phyloP scores from a whole-genome alignment of 1,140 invertebrate genomes.

The Apocrypta bakeri region DNA sequence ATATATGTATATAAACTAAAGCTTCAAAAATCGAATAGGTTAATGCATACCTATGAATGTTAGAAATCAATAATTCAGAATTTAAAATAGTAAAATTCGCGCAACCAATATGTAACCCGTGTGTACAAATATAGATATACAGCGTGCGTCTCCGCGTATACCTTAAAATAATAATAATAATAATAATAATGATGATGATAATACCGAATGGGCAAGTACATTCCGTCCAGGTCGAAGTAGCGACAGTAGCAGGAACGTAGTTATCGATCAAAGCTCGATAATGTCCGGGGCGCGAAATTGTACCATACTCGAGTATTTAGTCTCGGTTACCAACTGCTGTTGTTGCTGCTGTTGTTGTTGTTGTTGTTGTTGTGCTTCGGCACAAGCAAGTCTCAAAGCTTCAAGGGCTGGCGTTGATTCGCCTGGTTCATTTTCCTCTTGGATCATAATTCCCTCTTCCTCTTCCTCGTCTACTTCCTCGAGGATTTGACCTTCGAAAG shows the following conservation, averaged over 20 bases:
- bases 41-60: not conserved
- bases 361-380: not conserved
- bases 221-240: not conserved
- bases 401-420: slow-evolving; percentile 3
- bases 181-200: too few relatives aligned
- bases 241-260: too few relatives aligned
- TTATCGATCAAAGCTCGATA: slow-evolving; percentile 62
- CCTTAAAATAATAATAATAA: not conserved
- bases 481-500: slow-evolving; percentile 58
- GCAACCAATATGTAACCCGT: not conserved
- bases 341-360: slow-evolving; percentile 6
- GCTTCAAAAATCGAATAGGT: not conserved
- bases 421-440: slow-evolving; percentile 53
- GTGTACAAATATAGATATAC: too few relatives aligned
- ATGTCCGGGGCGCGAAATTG: slow-evolving; percentile 68
- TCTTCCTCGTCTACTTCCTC: slow-evolving; percentile 60
- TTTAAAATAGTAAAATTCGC: too few relatives aligned
- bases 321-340: slow-evolving; percentile 54
- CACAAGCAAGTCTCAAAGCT: slow-evolving; percentile 10
- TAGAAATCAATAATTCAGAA: too few relatives aligned
- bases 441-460: slow-evolving; percentile 59
- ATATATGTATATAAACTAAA: not conserved
- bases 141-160: not conserved
- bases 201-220: not conserved
- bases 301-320: slow-evolving; percentile 65